Evolutionary conservation across 2,113 vertebrate genomes (phyloP), one percentile per base, ranked within the genome.

Genomic region (Neotoma lepida): DNA sequence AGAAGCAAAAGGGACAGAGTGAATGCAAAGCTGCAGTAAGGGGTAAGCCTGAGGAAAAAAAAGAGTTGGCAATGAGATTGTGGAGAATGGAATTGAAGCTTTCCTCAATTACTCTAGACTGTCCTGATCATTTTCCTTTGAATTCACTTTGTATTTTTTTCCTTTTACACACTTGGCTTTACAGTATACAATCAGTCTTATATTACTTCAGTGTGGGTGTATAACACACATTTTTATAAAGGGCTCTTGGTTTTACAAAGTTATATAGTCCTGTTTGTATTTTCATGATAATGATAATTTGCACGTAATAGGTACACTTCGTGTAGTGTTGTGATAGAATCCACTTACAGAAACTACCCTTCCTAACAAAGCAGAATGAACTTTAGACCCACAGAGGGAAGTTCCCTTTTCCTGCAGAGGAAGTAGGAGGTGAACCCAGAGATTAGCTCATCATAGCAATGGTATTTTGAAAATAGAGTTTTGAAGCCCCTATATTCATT

Each of bases 231-330:
- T 26, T 78, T 71, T 91, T 76, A 90, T 44, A n/a, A 49, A 82
- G 49, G 70, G 22, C 8, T 77, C 28, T 89, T 64, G 74, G 74
- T 22, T 89, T 35, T n/a, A 4, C 54, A 81, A 68, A 70, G 18
- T n/a, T 51, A 76, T 73, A 76, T n/a, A 78, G 49, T 35, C 5
- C 56, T 10, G 41, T 74, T 58, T 82, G 86, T 73, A 28, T 9
- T 91, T n/a, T 76, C 30, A 82, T 4, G 87, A 78, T n/a, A 82
- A 20, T 15, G 12, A 95, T 56, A 74, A 12, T 82, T 77, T 95
- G 7, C 22, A 77, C 4, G 4, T 68, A 61, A n/a, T 0, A 76
- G 49, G 28, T 30, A 92, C 0, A 54, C 22, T 41, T 28, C 6
- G 73, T 24, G 41, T 26, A 63, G 24, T 4, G 82, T 0, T 68